These are phyloP conservation scores for Cygnus olor DNA, from an alignment of 2,797 vertebrate species.

Conservation along the genomic window DNA sequence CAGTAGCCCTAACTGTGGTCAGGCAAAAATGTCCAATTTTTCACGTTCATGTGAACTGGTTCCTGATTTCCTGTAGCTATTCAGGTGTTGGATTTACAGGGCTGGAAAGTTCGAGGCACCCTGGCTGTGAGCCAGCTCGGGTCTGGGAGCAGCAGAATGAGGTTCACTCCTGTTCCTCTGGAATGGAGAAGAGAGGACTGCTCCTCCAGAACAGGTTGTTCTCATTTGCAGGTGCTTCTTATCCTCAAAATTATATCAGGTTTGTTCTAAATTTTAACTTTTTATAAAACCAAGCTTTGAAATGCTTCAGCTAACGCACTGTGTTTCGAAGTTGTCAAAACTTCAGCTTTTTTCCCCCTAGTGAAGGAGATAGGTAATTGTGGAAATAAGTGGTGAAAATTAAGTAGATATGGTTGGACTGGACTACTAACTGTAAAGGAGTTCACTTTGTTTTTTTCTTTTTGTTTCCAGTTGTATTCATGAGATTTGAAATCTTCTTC, in stretches of 20 bases:
- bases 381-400: neutral
- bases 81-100: neutral
- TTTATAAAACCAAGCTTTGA: neutral
- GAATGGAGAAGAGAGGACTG: neutral
- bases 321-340: neutral
- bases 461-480: neutral
- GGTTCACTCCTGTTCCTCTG: neutral
- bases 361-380: neutral
- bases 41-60: neutral
- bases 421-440: neutral
- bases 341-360: accelerated
- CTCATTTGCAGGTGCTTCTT: neutral
- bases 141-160: neutral
- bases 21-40: neutral
- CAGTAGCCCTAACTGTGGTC: neutral
- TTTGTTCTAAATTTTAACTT: neutral
- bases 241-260: neutral
- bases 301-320: neutral
- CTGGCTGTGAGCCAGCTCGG: neutral
- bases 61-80: neutral
- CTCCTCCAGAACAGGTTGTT: accelerated
- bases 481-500: neutral
- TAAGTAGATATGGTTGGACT: neutral
- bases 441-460: neutral
- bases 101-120: neutral